A percentile compares a stretch with the other conserved stretches of the same genome.
These are phyloP conservation scores for Drosophila testacea DNA, from an alignment of 2,888 invertebrate genomes.

Conservation along the genomic window DNA sequence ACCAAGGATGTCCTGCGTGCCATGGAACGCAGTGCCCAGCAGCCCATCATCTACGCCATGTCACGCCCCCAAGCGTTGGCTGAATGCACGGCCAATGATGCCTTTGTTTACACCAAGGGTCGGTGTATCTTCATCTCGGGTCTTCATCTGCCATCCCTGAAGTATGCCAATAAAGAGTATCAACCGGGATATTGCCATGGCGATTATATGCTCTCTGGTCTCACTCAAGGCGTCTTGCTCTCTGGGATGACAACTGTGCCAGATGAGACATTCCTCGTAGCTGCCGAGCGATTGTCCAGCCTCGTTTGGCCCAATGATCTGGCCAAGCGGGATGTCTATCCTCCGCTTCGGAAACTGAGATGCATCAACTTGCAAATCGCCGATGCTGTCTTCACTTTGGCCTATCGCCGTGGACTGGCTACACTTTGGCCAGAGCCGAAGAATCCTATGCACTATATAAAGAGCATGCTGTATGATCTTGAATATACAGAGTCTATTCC, in stretches of 20 bases:
- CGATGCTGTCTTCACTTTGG: slow-evolving; percentile 52
- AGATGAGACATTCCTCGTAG: slow-evolving; percentile 62
- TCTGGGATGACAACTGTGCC: slow-evolving; percentile 60
- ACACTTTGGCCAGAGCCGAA: slow-evolving; percentile 64
- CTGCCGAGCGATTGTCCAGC: slow-evolving; percentile 54
- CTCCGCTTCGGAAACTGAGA: slow-evolving; percentile 52
- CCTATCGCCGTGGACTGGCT: slow-evolving; percentile 56
- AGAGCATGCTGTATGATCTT: slow-evolving; percentile 23
- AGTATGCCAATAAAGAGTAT: slow-evolving; percentile 68
- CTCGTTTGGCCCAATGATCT: slow-evolving; percentile 68
- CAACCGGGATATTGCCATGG: slow-evolving; percentile 52
- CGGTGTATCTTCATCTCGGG: slow-evolving; percentile 58
- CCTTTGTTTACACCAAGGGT: slow-evolving; percentile 65
- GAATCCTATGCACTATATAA: slow-evolving; percentile 52
- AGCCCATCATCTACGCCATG: slow-evolving; percentile 59
- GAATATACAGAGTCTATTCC: background rate
- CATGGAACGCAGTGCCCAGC: slow-evolving; percentile 54
- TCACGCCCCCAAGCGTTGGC: slow-evolving; percentile 31
- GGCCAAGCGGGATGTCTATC: slow-evolving; percentile 55
- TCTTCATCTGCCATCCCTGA: slow-evolving; percentile 36
- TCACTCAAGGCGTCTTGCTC: slow-evolving; percentile 55
- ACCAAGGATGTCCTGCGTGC: slow-evolving; percentile 57
- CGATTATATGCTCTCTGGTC: slow-evolving; percentile 44
- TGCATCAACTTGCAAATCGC: slow-evolving; percentile 57
- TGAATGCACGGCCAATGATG: slow-evolving; percentile 61